Evolutionary conservation across 2,113 vertebrate genomes (phyloP).

Genomic region (Phyllopteryx taeniolatus): DNA sequence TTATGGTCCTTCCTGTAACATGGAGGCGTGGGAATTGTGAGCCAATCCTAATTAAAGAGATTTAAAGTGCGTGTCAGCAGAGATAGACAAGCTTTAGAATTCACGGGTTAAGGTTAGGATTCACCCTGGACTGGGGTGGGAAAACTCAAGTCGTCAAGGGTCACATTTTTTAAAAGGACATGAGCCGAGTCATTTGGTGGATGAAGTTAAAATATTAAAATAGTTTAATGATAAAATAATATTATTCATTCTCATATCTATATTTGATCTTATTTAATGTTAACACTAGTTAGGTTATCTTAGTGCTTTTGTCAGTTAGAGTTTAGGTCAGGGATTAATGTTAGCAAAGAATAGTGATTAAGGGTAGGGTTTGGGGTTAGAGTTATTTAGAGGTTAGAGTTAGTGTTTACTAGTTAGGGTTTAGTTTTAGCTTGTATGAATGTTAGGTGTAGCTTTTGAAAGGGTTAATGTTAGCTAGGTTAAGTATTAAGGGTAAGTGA

Average conservation of each 20-base stretch:
- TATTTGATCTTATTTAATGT: neutral
- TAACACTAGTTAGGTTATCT: neutral
- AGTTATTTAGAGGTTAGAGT: too few relatives aligned
- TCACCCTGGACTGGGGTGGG: slow-evolving; percentile 18
- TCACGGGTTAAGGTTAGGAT: slow-evolving; percentile 1
- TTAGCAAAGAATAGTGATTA: neutral
- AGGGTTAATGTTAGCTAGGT: too few relatives aligned
- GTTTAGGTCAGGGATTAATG: neutral
- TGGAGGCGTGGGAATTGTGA: slow-evolving; percentile 40
- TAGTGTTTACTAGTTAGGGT: too few relatives aligned
- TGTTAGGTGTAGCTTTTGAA: too few relatives aligned
- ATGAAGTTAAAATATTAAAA: neutral
- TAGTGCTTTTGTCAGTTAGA: neutral
- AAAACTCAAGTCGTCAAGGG: slow-evolving; percentile 18
- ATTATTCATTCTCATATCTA: too few relatives aligned
- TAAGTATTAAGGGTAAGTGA: too few relatives aligned
- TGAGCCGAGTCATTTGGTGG: neutral
- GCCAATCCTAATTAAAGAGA: slow-evolving; percentile 64
- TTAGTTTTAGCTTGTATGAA: neutral
- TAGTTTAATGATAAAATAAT: too few relatives aligned
- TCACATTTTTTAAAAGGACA: neutral
- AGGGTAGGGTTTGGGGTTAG: neutral
- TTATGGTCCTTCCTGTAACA: slow-evolving; percentile 70
- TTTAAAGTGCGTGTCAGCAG: slow-evolving; percentile 32
- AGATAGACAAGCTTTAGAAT: slow-evolving; percentile 27